Evolutionary conservation across 2,797 vertebrate species (phyloP).

Genomic region (Liasis olivaceus): DNA sequence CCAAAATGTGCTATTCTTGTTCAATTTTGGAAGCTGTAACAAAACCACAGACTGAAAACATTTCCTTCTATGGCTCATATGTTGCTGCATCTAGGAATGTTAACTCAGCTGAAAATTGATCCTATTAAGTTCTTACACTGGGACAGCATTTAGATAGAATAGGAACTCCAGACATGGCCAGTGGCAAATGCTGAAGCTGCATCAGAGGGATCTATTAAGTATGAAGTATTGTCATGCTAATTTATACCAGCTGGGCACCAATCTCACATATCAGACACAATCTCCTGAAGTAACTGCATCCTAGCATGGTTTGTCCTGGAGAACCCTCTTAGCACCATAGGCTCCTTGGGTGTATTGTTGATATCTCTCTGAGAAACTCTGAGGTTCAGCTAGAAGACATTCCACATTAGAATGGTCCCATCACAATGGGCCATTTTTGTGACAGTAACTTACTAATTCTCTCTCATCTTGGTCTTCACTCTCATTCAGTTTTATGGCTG

Average conservation of each 20-base stretch:
- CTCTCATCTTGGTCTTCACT: background rate
- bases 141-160: constrained; percentile 11
- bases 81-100: constrained; percentile 1
- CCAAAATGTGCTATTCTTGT: background rate
- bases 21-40: background rate
- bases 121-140: constrained; percentile 29
- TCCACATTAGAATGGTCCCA: background rate
- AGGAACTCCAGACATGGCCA: constrained; percentile 22
- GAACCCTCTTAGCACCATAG: background rate
- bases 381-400: background rate
- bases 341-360: background rate
- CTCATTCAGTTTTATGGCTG: background rate
- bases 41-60: constrained; percentile 23
- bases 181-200: constrained; percentile 29
- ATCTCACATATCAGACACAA: background rate
- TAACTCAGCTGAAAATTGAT: constrained; percentile 33
- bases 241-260: constrained; percentile 17
- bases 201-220: background rate
- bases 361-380: background rate
- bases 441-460: background rate
- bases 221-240: constrained; percentile 5
- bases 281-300: background rate
- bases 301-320: background rate
- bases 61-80: constrained; percentile 12
- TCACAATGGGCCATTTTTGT: background rate